Base-by-base conservation (phyloP, 2,113 vertebrate species). In the Sorex fumeus region DNA sequence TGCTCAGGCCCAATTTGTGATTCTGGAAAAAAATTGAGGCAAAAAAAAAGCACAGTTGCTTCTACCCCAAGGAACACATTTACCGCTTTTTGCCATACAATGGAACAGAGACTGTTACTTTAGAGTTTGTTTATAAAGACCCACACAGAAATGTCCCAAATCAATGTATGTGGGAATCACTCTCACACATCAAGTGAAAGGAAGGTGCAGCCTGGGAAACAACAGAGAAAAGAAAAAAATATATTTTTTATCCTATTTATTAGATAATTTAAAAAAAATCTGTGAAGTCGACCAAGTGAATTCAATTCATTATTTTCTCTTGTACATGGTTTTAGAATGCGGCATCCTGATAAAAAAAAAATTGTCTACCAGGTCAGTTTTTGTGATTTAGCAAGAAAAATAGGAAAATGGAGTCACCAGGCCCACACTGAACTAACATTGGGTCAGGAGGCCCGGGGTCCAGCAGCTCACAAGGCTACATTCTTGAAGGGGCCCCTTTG, bases 81-180 rank as follows among this genome's bases (percentile, higher is more conserved):
- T 32, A 67, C 2, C 45, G 32, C 21, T 60, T 28, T 21, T 43
- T 34, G 62, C 4, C 40, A 3, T n/a, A 10, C 3, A 21, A 1
- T 50, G 8, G n/a, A 18, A 25, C 7, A 7, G 27, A 25, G 11
- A 1, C 12, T 60, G 10, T 72, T 47, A 86, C 40, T 93, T 96
- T 67, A 64, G 34, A 87, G 64, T 71, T 72, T 19, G 19, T 90
- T 93, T 93, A 75, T 85, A 93, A 25, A 76, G 47, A 57, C 18
- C n/a, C 25, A 85, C 36, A 53, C 36, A 32, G 34, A 87, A 75
- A 83, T 40, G 2, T 15, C 15, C 25, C 36, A 53, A 57, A n/a
- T 45, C 8, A 76, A 82, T 81, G 34, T 12, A 23, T 71, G 50
- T 9, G 7, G 84, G 80, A 67, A 9, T 36, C 10, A 76, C 43